Conservation (phyloP, 2,797 vertebrate species). For the Leucoraja ocellata region DNA sequence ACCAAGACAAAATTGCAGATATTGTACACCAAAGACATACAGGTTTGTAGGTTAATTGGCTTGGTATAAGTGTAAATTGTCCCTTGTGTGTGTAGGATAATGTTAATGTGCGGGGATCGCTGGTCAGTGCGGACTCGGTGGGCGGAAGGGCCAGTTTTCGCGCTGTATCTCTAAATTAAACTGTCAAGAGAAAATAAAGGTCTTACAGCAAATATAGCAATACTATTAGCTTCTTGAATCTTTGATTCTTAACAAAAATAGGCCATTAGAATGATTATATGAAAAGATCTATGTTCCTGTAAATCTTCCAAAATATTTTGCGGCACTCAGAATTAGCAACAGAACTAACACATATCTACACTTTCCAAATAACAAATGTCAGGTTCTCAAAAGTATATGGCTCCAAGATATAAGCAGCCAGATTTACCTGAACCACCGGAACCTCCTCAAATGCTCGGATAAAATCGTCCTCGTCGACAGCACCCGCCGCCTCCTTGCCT, state of each 20-base stretch:
- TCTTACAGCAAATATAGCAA: too few relatives aligned
- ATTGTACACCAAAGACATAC: too few relatives aligned
- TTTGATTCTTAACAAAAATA: background rate
- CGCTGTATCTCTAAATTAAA: too few relatives aligned
- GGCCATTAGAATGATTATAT: background rate
- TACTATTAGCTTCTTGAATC: background rate
- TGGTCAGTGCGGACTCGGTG: too few relatives aligned
- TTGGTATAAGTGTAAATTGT: too few relatives aligned
- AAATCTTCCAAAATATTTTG: background rate
- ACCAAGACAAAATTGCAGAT: too few relatives aligned
- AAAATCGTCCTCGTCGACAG: conserved; percentile 92
- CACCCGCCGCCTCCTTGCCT: conserved; percentile 86
- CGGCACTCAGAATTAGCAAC: background rate
- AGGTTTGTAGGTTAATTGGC: too few relatives aligned
- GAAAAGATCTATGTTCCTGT: background rate
- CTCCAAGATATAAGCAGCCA: background rate
- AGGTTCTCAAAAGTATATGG: background rate
- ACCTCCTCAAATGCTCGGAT: conserved; percentile 92
- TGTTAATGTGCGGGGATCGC: too few relatives aligned
- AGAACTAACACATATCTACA: background rate
- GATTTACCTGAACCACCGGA: conserved; percentile 72
- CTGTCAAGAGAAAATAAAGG: too few relatives aligned
- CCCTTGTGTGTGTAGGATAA: too few relatives aligned
- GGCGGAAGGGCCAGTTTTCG: too few relatives aligned
- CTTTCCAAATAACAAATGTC: background rate